Percentiles rank a stretch among this genome's conserved stretches.
Conservation (phyloP, 2,888 invertebrate genomes). For the Blomia tropicalis region DNA sequence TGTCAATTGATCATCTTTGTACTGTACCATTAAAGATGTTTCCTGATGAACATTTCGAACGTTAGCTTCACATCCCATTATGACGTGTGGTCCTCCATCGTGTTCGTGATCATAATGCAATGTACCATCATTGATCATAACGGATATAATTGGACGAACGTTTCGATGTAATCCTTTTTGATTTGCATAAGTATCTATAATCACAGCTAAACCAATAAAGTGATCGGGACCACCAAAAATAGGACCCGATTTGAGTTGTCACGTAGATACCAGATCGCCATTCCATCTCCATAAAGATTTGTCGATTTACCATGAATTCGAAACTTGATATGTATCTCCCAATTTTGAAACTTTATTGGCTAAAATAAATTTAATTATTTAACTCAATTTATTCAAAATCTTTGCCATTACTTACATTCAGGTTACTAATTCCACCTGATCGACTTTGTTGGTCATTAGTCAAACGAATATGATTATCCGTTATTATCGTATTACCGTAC, state of each 20-base stretch:
- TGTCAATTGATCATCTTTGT: neutral
- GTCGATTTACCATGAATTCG: neutral
- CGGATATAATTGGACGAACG: neutral
- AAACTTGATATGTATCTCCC: neutral
- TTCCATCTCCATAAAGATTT: neutral
- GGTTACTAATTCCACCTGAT: neutral
- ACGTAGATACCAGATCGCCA: neutral
- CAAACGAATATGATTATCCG: neutral
- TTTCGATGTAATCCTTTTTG: neutral
- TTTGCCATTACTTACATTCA: neutral
- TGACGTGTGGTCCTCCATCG: neutral
- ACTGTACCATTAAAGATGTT: neutral
- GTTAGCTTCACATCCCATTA: neutral
- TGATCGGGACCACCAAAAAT: neutral
- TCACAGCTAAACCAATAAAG: neutral
- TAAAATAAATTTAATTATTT: neutral
- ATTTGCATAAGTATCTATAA: neutral
- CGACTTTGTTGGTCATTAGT: neutral
- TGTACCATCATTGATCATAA: neutral
- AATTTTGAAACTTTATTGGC: neutral
- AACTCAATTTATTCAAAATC: neutral
- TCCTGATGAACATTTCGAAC: neutral
- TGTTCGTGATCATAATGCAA: neutral
- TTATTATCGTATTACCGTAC: neutral
- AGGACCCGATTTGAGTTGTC: neutral